phyloP scores from a whole-genome alignment of 30 jellyfish, hydroid and myxozoan genomes.

The Chrysaora quinquecirrha region DNA sequence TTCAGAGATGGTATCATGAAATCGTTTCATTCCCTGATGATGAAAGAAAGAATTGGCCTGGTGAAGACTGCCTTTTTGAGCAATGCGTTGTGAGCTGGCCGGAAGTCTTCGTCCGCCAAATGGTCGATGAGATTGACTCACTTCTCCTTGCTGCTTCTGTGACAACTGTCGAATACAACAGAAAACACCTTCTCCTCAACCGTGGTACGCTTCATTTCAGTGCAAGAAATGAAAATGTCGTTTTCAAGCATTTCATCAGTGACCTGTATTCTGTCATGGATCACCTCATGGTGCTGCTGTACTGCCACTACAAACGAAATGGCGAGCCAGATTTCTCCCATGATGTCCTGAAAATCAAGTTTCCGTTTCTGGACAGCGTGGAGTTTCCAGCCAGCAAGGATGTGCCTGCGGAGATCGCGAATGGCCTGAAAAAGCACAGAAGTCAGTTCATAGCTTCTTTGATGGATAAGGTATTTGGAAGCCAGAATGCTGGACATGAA shows the following conservation, averaged over 20 bases:
- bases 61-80: slow-evolving; percentile 33
- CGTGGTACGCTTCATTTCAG: slow-evolving; percentile 68
- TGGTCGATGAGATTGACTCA: slow-evolving; percentile 59
- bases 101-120: slow-evolving; percentile 51
- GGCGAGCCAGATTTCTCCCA: slow-evolving; percentile 70
- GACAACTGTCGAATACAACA: slow-evolving; percentile 58
- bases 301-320: slow-evolving; percentile 62
- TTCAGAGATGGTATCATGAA: slow-evolving; percentile 34
- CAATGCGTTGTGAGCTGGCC: slow-evolving; percentile 69
- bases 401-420: slow-evolving; percentile 42
- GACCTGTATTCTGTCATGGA: slow-evolving; percentile 51
- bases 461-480: slow-evolving; percentile 43
- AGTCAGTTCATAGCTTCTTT: slow-evolving; percentile 28
- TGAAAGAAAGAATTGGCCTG: slow-evolving; percentile 44
- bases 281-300: slow-evolving; percentile 54
- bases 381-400: slow-evolving; percentile 51
- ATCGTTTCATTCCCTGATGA: slow-evolving; percentile 52
- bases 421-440: slow-evolving; percentile 55
- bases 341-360: slow-evolving; percentile 40
- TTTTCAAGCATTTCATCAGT: slow-evolving; percentile 50
- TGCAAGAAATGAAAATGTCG: slow-evolving; percentile 60
- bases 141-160: slow-evolving; percentile 59
- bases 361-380: slow-evolving; percentile 38
- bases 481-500: slow-evolving; percentile 37
- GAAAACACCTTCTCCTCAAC: slow-evolving; percentile 51